A percentile compares a stretch with the other conserved stretches of the same genome.
Conservation (phyloP, 2,888 invertebrate species). For the Rotaria sp. region DNA sequence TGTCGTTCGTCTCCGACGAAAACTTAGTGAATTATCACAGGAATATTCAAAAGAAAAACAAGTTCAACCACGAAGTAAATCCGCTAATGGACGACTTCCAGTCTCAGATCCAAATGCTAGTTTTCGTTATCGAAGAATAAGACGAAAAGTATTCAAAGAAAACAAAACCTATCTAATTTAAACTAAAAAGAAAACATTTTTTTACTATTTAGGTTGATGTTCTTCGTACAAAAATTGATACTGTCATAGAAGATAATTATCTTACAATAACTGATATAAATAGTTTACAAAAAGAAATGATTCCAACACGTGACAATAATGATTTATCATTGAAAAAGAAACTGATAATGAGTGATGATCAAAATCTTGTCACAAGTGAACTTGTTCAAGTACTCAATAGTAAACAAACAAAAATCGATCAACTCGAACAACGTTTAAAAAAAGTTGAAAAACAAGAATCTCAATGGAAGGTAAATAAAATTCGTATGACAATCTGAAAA, state of each 20-base stretch:
- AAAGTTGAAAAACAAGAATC: background rate
- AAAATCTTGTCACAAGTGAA: constrained; percentile 1
- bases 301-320: background rate
- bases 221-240: background rate
- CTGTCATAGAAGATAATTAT: background rate
- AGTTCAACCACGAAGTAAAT: background rate
- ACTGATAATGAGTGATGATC: background rate
- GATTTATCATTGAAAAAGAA: background rate
- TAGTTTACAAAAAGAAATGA: background rate
- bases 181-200: background rate
- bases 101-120: background rate
- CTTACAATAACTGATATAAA: background rate
- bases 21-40: background rate
- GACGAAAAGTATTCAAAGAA: background rate
- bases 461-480: background rate
- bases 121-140: background rate
- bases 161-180: background rate
- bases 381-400: background rate
- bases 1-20: background rate
- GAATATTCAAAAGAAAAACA: constrained; percentile 7
- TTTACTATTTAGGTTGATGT: background rate
- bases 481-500: background rate
- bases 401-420: background rate
- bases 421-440: background rate
- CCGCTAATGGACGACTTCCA: background rate